These are phyloP conservation scores for Pomacea canaliculata DNA, from an alignment of 2,888 invertebrate species.

Conservation along the genomic window DNA sequence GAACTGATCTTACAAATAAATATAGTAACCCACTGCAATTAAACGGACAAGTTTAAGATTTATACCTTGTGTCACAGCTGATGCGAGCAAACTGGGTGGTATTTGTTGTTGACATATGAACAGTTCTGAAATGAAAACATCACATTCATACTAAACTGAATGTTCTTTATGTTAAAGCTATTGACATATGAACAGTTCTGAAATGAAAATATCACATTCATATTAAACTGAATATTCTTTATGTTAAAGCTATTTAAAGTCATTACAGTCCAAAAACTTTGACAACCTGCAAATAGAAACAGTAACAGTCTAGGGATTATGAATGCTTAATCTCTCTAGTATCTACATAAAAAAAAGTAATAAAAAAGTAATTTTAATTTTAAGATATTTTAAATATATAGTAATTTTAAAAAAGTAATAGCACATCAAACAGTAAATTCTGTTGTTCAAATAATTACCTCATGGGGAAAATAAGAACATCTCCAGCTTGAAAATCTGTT, in stretches of 20 bases:
- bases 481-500: slow-evolving; percentile 58
- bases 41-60: not conserved
- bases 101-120: slow-evolving; percentile 64
- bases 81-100: slow-evolving; percentile 55
- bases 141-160: not conserved
- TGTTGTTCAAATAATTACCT: slow-evolving; percentile 36
- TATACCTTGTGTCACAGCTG: slow-evolving; percentile 63
- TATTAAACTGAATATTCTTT: not conserved
- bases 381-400: too few species aligned
- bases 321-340: too few species aligned
- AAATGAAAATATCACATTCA: not conserved
- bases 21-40: too few species aligned
- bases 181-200: slow-evolving; percentile 64
- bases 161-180: not conserved
- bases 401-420: too few species aligned
- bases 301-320: too few species aligned
- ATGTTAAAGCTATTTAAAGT: too few species aligned
- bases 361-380: too few species aligned
- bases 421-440: too few species aligned
- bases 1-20: too few species aligned
- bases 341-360: too few species aligned
- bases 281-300: too few species aligned
- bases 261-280: too few species aligned
- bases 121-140: slow-evolving; percentile 42
- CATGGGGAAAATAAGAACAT: slow-evolving; percentile 61